Conservation (phyloP, 1,140 invertebrate genomes). For the Nomia melanderi region DNA sequence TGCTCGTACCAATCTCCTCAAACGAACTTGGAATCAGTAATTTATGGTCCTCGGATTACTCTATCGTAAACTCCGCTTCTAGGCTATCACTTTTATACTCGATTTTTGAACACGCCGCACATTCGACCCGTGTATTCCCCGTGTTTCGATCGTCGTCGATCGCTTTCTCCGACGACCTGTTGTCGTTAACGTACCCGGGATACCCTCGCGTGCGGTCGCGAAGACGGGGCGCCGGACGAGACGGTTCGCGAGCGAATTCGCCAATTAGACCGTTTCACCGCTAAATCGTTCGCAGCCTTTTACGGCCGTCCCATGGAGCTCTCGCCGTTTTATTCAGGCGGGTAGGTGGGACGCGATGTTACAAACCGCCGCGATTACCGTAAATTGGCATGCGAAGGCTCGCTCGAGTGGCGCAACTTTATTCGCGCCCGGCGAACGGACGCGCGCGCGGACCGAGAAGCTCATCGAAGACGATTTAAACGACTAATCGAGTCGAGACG, state of each 20-base stretch:
- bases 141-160: not conserved
- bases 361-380: not conserved
- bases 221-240: not conserved
- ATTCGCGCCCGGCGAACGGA: not conserved
- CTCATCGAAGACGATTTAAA: not conserved
- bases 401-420: not conserved
- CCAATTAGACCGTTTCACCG: not conserved
- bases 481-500: conserved; percentile 5
- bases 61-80: too few species aligned
- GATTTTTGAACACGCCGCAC: too few species aligned
- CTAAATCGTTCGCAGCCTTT: not conserved
- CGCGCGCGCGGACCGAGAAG: too few species aligned
- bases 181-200: conserved; percentile 9
- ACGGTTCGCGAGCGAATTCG: not conserved
- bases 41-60: too few species aligned
- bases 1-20: too few species aligned
- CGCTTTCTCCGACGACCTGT: conserved; percentile 22
- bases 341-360: not conserved
- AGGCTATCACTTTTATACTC: too few species aligned
- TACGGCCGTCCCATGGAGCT: not conserved
- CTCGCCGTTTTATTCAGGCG: not conserved
- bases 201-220: not conserved
- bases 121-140: too few species aligned
- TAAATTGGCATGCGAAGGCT: not conserved
- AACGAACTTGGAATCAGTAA: too few species aligned